phyloP scores from a whole-genome alignment of 2,888 invertebrate genomes.

The Piscicola geometra region DNA sequence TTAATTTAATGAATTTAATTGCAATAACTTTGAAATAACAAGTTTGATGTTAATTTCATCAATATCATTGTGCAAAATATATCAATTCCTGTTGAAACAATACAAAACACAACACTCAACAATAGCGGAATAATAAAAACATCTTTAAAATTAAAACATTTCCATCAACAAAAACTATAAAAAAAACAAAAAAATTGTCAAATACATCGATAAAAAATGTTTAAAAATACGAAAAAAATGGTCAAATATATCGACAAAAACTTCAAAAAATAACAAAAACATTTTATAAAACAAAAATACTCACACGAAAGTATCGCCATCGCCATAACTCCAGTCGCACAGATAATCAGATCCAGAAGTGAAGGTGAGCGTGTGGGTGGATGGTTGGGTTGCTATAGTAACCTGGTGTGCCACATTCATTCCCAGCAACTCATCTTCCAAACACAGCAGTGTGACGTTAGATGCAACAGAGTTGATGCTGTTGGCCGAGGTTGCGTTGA shows the following conservation, averaged over 20 bases:
- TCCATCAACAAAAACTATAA: too few species aligned
- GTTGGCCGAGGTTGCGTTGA: conserved; percentile 48
- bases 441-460: conserved; percentile 46
- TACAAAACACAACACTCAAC: too few species aligned
- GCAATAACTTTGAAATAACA: not conserved
- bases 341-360: conserved; percentile 48
- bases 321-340: conserved; percentile 46
- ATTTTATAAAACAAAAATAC: not conserved
- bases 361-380: conserved; percentile 42
- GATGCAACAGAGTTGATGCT: conserved; percentile 24
- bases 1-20: too few species aligned
- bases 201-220: not conserved
- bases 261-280: not conserved
- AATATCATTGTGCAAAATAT: too few species aligned
- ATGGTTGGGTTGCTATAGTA: conserved; percentile 21
- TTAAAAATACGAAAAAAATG: not conserved
- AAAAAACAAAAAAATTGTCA: not conserved
- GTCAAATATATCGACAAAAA: not conserved
- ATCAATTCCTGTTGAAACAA: too few species aligned
- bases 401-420: conserved; percentile 37
- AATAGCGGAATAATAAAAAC: too few species aligned
- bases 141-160: too few species aligned
- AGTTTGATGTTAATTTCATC: not conserved
- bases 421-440: conserved; percentile 46
- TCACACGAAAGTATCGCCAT: conserved; percentile 37